Evolutionary conservation across 2,113 vertebrate genomes (phyloP).

Genomic region (Opisthocomus hoazin): DNA sequence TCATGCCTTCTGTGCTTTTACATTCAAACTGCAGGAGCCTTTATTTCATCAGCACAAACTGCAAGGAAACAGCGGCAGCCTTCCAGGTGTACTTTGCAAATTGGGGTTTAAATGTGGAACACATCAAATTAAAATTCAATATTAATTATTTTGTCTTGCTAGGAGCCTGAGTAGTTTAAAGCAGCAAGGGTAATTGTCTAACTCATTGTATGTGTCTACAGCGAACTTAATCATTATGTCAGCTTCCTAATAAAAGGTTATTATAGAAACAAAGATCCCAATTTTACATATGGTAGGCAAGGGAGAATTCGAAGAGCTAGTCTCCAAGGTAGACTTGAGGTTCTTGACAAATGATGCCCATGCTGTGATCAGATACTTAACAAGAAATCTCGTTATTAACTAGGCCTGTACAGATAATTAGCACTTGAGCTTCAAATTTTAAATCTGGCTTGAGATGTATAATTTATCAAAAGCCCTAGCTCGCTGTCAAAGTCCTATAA

Average conservation of each 20-base stretch:
- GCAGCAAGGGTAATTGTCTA: constrained; percentile 93
- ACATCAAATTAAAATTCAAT: constrained; percentile 97
- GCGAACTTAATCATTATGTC: constrained; percentile 99
- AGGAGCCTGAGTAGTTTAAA: constrained; percentile 87
- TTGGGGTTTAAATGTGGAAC: constrained; percentile 93
- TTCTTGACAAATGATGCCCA: constrained; percentile 97
- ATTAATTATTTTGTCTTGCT: constrained; percentile 95
- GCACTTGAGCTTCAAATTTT: constrained; percentile 99
- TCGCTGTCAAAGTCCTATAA: constrained; percentile 93
- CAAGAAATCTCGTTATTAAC: constrained; percentile 99
- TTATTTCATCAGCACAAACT: constrained; percentile 89
- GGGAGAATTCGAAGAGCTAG: constrained; percentile 86
- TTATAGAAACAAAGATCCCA: constrained; percentile 98
- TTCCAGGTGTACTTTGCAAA: constrained; percentile 95
- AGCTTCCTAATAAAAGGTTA: constrained; percentile 99
- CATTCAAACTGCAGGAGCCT: constrained; percentile 83
- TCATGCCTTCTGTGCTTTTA: constrained; percentile 78
- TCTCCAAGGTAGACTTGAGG: constrained; percentile 92
- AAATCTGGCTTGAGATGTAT: constrained; percentile 96
- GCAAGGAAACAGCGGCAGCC: constrained; percentile 80
- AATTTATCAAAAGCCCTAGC: constrained; percentile 96
- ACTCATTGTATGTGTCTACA: constrained; percentile 91
- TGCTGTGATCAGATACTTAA: constrained; percentile 99
- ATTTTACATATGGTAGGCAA: constrained; percentile 98
- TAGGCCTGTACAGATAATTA: constrained; percentile 99